phyloP scores from a whole-genome alignment of 2,888 invertebrate species.

The Acronicta psi region DNA sequence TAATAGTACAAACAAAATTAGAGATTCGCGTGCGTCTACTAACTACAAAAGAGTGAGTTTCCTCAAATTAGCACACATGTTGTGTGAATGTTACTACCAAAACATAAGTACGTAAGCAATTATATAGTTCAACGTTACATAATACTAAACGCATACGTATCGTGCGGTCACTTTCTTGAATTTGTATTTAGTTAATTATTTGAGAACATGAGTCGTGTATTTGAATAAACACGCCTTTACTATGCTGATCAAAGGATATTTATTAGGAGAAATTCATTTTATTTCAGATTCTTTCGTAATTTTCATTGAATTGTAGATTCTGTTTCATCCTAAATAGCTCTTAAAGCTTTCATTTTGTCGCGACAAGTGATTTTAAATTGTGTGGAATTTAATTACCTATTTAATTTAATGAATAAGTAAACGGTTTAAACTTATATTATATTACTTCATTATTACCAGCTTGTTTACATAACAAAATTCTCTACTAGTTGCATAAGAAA shows the following conservation, averaged over 20 bases:
- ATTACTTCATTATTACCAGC: too few species aligned
- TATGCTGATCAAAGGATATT: slow-evolving; percentile 42
- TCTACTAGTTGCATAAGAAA: too few species aligned
- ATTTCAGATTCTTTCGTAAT: slow-evolving; percentile 24
- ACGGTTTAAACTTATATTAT: too few species aligned
- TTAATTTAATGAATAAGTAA: too few species aligned
- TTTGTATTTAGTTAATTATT: slow-evolving; percentile 36
- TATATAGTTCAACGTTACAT: slow-evolving; percentile 52
- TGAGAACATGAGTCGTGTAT: slow-evolving; percentile 27
- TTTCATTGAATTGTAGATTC: not conserved
- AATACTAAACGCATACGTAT: slow-evolving; percentile 36
- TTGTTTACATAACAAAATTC: too few species aligned
- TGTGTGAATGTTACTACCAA: slow-evolving; percentile 53
- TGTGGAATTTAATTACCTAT: too few species aligned
- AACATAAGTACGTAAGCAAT: slow-evolving; percentile 51
- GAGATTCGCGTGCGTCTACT: slow-evolving; percentile 55
- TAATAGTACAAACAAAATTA: slow-evolving; percentile 49
- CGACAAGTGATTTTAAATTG: too few species aligned
- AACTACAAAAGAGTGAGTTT: slow-evolving; percentile 44
- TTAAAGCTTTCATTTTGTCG: too few species aligned
- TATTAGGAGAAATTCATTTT: slow-evolving; percentile 39
- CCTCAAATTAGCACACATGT: slow-evolving; percentile 58
- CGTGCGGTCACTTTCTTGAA: slow-evolving; percentile 38
- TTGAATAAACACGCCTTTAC: slow-evolving; percentile 45
- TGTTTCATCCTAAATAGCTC: too few species aligned